Percentiles rank a stretch among this genome's conserved stretches.
These are phyloP conservation scores for Panorpa germanica DNA, from an alignment of 2,888 invertebrate species.

Conservation along the genomic window DNA sequence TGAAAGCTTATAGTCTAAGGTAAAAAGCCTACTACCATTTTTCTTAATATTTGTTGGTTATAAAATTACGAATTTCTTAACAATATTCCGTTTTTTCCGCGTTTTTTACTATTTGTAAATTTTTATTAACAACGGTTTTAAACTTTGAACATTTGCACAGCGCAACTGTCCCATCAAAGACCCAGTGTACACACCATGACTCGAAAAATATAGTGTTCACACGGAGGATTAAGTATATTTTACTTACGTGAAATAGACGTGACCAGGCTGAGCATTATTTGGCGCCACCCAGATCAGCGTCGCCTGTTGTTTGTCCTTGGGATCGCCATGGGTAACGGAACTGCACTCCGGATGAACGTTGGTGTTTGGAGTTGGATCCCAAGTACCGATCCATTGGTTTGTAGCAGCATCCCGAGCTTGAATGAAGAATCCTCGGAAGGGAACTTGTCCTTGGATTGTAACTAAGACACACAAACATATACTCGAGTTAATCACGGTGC, in stretches of 20 bases:
- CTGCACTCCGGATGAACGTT: conserved; percentile 62
- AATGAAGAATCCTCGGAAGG: conserved; percentile 69
- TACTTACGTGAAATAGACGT: conserved; percentile 68
- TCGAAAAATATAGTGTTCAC: too few relatives aligned
- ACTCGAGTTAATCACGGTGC: neutral
- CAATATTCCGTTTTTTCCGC: too few relatives aligned
- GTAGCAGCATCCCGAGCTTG: conserved; percentile 56
- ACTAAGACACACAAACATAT: conserved; percentile 23
- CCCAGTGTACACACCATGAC: too few relatives aligned
- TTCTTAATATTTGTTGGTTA: too few relatives aligned
- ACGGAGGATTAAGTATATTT: too few relatives aligned
- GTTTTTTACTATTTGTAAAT: too few relatives aligned
- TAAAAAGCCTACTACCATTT: too few relatives aligned
- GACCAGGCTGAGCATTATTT: conserved; percentile 33
- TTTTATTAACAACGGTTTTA: too few relatives aligned
- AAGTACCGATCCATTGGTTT: conserved; percentile 57
- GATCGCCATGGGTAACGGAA: conserved; percentile 61
- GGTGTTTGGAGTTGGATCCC: conserved; percentile 53
- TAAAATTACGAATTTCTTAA: too few relatives aligned
- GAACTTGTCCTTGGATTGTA: conserved; percentile 31
- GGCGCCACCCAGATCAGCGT: conserved; percentile 61
- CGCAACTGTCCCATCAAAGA: too few relatives aligned
- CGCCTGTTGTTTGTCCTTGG: conserved; percentile 50
- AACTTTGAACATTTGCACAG: too few relatives aligned
- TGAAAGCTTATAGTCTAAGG: too few relatives aligned